Evolutionary conservation across 2,797 vertebrate genomes (phyloP), one percentile per base, ranked within the genome.

Genomic region (Anguilla megastoma): DNA sequence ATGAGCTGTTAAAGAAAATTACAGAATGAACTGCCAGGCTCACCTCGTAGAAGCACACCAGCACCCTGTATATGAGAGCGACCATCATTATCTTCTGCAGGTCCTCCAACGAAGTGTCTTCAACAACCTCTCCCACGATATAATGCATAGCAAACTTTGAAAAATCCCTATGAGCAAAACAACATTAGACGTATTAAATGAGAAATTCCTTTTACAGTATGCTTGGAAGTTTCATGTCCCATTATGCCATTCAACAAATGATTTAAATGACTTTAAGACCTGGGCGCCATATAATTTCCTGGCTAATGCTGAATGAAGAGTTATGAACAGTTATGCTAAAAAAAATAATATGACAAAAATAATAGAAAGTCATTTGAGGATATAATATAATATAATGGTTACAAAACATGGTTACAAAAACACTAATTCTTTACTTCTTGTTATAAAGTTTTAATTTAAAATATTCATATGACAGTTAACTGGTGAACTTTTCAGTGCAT

Each of bases 21-120:
- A 52, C 36, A 56, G 69, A 6, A 16, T 41, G 33, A 52, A 71
- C 60, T 56, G 82, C 12, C 76, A 85, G 18, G 90, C 91, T 94
- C 95, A 99, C 98, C 97, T 99, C 98, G 91, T 99, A 99, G 91
- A 98, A 93, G 90, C 98, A 99, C 94, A 99, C 98, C 33, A 99
- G 90, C 52, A 99, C 92, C 92, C 98, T 97, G 96, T 99, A 99
- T 92, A 98, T 96, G 92, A 99, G 95, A 84, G 98, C 98, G 18
- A 99, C 97, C 10, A 95, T 90, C 98, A 99, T 98, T 98, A 99
- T 99, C 94, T 97, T 99, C 96, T 99, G 98, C 89, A 99, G 92
- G 87, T 99, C 98, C 94, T 99, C 98, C 95, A 98, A 96, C 80
- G 98, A 98, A 0, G 98, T 99, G 90, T 98, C 98, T 95, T 99